A percentile compares a stretch with the other conserved stretches of the same genome.
Conservation (phyloP, 2,113 vertebrate species). For the Cercocebus atys region DNA sequence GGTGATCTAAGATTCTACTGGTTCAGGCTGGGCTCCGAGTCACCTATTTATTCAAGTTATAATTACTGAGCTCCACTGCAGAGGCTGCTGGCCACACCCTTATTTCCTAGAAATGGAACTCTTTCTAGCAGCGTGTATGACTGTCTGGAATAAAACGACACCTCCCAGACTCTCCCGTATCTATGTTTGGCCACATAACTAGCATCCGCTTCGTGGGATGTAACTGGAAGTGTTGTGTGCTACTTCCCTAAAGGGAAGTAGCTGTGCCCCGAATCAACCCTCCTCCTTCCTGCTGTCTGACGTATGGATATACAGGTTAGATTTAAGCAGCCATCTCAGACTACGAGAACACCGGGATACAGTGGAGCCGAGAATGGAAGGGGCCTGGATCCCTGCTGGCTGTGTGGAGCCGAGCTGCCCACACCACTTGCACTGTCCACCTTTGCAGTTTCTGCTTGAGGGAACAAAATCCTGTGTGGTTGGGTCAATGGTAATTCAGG, state of each 20-base stretch:
- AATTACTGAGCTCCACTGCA: accelerated
- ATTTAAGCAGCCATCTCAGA: accelerated
- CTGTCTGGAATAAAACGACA: neutral
- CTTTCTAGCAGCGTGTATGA: accelerated
- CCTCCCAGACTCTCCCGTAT: accelerated
- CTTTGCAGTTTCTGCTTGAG: neutral
- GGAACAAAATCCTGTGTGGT: accelerated
- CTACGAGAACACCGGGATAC: accelerated
- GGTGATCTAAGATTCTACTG: accelerated
- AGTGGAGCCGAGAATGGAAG: neutral
- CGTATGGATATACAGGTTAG: accelerated
- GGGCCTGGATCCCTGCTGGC: accelerated
- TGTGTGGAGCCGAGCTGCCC: accelerated
- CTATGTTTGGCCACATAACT: accelerated
- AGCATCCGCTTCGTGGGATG: accelerated
- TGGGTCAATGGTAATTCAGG: neutral
- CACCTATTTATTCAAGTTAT: neutral
- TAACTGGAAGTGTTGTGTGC: too few relatives aligned
- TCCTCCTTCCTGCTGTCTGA: neutral
- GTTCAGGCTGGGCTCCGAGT: neutral
- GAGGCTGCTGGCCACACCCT: neutral
- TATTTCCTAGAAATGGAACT: neutral
- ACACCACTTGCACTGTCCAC: accelerated
- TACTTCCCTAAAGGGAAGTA: too few relatives aligned
- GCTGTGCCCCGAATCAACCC: accelerated